Conservation (phyloP, 1,140 invertebrate species). For the Microvelia longipes region DNA sequence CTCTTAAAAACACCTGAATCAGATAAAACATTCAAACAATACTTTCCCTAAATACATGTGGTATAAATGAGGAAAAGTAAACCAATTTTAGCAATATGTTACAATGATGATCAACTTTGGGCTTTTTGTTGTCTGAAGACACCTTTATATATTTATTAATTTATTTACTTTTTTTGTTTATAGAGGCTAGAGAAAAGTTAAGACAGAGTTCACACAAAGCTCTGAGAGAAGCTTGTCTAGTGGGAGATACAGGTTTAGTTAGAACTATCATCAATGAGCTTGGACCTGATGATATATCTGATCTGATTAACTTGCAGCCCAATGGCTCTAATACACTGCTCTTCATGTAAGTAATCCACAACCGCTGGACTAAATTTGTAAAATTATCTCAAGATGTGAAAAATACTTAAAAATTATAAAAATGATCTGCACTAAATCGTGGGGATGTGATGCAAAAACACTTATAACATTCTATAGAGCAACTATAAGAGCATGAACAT, state of each 20-base stretch:
- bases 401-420: neutral
- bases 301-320: conserved; percentile 69
- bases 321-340: conserved; percentile 71
- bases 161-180: too few relatives aligned
- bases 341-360: conserved; percentile 48
- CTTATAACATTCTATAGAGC: too few relatives aligned
- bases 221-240: conserved; percentile 51
- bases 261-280: conserved; percentile 46
- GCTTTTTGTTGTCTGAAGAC: too few relatives aligned
- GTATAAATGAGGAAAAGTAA: too few relatives aligned
- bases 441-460: too few relatives aligned
- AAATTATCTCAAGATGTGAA: neutral
- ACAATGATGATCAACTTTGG: too few relatives aligned
- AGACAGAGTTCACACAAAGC: conserved; percentile 50
- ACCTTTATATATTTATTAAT: too few relatives aligned
- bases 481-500: too few relatives aligned
- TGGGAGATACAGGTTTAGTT: conserved; percentile 47
- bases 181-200: conserved; percentile 55
- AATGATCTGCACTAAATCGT: neutral
- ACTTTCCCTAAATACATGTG: too few relatives aligned
- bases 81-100: too few relatives aligned
- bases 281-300: conserved; percentile 46
- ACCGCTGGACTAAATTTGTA: neutral
- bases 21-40: too few relatives aligned
- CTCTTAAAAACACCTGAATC: too few relatives aligned